Evolutionary conservation across 2,888 invertebrate species (phyloP), one percentile per base, ranked within the genome.

Genomic region (Tetragonisca angustula): DNA sequence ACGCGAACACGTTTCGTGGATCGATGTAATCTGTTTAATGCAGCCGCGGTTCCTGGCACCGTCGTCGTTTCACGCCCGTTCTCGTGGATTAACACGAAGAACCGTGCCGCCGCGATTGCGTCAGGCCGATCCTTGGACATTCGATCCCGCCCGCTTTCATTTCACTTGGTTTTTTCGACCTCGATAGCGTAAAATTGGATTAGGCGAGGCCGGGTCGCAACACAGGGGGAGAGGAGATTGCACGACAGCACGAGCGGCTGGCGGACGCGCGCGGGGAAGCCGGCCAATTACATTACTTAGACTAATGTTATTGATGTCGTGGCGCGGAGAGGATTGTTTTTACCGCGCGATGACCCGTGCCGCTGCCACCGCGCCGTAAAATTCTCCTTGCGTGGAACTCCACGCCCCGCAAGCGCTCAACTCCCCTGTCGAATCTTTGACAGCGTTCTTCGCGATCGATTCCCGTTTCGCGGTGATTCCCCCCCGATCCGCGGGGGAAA

Each of bases 241-340:
- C 69, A 71, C 76, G 80, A 32, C 50, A 50, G 62, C 54, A 74
- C 78, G 85, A 87, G 84, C 86, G 32, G 84, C 78, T 36, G 84
- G 52, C 54, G 27, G 27, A 27, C 27, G 27, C 27, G 27, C 27
- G 2, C 27, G 65, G 76, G 69, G 78, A 76, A 78, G 64, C 85
- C 76, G 68, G 73, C 73, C 92, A 91, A 93, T 93, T 92, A 92
- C 91, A 91, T 93, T 93, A 92, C 91, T 92, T 92, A 90, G 90
- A 91, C 91, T 93, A 93, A 93, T 91, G 91, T 91, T 92, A 93
- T 93, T 92, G 92, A 91, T 88, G 86, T 85, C 81, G 85, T 81
- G 81, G 78, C 65, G 61, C 78, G 81, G 86, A 65, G 52, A 52
- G 76, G 80, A 77, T 87, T 79, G 84, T 86, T 87, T 87, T 86